Base-by-base conservation (phyloP, 2,888 invertebrate species). In the Frankliniella intonsa region DNA sequence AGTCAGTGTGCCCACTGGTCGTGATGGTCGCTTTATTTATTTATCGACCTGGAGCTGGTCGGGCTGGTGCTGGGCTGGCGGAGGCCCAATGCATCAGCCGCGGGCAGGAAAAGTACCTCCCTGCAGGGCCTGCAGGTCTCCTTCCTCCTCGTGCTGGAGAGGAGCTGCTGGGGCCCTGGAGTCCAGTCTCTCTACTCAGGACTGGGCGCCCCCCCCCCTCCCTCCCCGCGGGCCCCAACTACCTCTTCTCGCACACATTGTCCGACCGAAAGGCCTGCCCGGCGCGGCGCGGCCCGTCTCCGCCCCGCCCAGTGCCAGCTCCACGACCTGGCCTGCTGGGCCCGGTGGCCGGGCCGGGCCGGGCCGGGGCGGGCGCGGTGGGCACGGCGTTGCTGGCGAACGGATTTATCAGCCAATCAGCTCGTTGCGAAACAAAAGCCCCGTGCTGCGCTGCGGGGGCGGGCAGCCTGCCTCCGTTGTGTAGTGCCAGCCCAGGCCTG, bases 391-490 rank as follows among this genome's bases (percentile, higher is more conserved):
- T 38, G 38, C 38, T 38, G 38, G 38, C 38, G 2, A 19, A 14
- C 55, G 25, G 69, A 76, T 76, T 76, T 76, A 76, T 76, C 69
- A 76, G 69, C 69, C 69, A 76, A 76, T 76, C 69, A 76, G 69
- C 69, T 76, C 69, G 69, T 76, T 76, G 69, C 69, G 25, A 76
- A 76, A 76, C 69, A 76, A 76, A 76, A 76, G 69, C 22, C 62
- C 62, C 62, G 62, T 62, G 62, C 7, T n/a, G 62, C 7, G 62
- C 62, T 14, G n/a, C 19, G 22, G 22, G 22, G 69, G 19, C n/a
- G 55, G 17, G 55, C 38, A 38, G 38, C 38, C 38, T 38, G 38
- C 38, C 38, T 38, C 38, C 38, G 38, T 38, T 38, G 38, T 38
- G 38, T n/a, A 38, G 38, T 38, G 38, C 38, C n/a, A n/a, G 38